phyloP scores from a whole-genome alignment of 2,797 vertebrate species.

The Lithobates pipiens region DNA sequence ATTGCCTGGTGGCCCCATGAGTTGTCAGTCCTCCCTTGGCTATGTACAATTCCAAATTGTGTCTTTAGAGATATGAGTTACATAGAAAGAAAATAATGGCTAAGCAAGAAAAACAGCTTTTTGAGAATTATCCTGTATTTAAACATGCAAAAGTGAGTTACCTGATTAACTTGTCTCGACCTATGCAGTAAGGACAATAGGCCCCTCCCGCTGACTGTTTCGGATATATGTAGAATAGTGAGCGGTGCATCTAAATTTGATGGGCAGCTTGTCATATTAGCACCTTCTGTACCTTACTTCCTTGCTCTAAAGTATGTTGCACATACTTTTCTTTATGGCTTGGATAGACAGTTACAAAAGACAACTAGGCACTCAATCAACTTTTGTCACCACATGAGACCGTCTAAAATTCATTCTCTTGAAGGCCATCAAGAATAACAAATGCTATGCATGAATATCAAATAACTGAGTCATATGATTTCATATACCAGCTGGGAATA shows the following conservation, averaged over 20 bases:
- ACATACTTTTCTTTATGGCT: neutral
- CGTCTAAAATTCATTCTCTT: slow-evolving; percentile 3
- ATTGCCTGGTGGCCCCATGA: too few species aligned
- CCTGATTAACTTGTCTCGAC: too few species aligned
- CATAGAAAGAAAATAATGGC: too few species aligned
- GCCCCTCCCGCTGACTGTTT: too few species aligned
- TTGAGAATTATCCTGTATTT: too few species aligned
- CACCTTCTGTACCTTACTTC: slow-evolving; percentile 1
- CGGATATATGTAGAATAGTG: neutral
- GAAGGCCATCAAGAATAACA: slow-evolving; percentile 10
- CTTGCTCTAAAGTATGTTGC: neutral
- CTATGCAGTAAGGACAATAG: too few species aligned
- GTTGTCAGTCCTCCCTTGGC: too few species aligned
- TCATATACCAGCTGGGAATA: slow-evolving; percentile 12
- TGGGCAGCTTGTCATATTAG: neutral
- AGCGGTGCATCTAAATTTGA: neutral
- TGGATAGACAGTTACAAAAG: slow-evolving; percentile 6
- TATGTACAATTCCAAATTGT: too few species aligned
- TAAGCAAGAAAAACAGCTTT: too few species aligned
- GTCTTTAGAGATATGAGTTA: too few species aligned
- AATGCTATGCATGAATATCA: neutral
- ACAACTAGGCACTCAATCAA: neutral
- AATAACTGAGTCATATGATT: neutral
- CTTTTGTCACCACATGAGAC: slow-evolving; percentile 12
- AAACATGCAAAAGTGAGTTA: too few species aligned